These are phyloP conservation scores for Sicus ferrugineus DNA, from an alignment of 2,888 invertebrate genomes.

Conservation along the genomic window DNA sequence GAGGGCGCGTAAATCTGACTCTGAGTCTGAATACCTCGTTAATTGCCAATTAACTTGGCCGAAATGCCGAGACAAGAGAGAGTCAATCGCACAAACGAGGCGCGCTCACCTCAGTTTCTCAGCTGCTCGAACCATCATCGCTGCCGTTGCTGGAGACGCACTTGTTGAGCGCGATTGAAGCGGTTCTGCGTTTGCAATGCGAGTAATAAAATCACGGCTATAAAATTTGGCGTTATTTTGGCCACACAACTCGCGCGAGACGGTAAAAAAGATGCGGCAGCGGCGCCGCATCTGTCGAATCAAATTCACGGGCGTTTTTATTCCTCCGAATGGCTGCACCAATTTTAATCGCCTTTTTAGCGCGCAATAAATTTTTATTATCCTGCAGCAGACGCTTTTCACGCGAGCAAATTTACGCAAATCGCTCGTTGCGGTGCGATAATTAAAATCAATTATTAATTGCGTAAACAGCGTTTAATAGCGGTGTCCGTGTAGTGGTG, in stretches of 20 bases:
- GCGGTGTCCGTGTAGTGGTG: not conserved
- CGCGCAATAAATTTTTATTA: not conserved
- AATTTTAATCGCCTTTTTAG: not conserved
- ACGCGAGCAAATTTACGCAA: not conserved
- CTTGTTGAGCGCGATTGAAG: too few relatives aligned
- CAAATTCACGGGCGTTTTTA: not conserved
- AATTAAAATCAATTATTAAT: slow-evolving; percentile 50
- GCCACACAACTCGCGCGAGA: not conserved
- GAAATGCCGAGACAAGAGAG: too few relatives aligned
- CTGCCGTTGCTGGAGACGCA: too few relatives aligned
- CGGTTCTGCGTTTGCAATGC: too few relatives aligned
- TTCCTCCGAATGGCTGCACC: not conserved
- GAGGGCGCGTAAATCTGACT: too few relatives aligned
- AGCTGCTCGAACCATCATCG: too few relatives aligned
- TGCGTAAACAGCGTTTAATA: slow-evolving; percentile 33
- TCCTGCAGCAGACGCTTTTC: not conserved
- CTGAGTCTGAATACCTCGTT: too few relatives aligned
- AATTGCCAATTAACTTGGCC: too few relatives aligned
- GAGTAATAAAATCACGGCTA: not conserved
- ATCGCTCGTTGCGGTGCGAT: not conserved
- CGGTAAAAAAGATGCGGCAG: not conserved
- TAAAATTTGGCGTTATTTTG: not conserved
- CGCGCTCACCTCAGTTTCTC: not conserved
- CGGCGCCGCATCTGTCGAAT: not conserved
- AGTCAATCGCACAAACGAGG: not conserved